Conservation (phyloP, 1,140 invertebrate genomes). For the Rhopalosiphum padi region DNA sequence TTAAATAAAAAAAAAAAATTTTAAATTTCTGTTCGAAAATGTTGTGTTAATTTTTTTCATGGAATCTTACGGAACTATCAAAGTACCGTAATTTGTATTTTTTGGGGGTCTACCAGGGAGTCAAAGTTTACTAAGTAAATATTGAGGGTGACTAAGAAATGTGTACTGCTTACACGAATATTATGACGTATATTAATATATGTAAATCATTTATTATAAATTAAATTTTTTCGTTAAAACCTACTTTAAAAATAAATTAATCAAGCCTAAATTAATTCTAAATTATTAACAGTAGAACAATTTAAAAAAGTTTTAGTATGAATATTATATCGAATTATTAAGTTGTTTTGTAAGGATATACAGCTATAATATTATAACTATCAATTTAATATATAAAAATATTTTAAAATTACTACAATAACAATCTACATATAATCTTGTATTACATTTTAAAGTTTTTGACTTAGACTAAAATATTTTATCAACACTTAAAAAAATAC, state of each 20-base stretch:
- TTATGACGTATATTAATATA: background rate
- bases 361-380: too few species aligned
- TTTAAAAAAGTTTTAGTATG: too few species aligned
- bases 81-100: too few species aligned
- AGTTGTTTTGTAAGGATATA: too few species aligned
- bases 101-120: too few species aligned
- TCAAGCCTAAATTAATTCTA: background rate
- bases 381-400: too few species aligned
- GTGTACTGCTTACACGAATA: background rate
- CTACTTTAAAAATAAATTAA: background rate
- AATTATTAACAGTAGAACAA: too few species aligned
- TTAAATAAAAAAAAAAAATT: background rate
- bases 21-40: background rate
- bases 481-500: too few species aligned
- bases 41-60: background rate
- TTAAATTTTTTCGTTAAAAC: background rate
- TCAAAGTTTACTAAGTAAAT: background rate
- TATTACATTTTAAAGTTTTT: background rate
- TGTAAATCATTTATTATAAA: background rate
- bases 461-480: too few species aligned
- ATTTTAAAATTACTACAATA: background rate
- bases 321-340: background rate
- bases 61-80: too few species aligned
- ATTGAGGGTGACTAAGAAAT: background rate
- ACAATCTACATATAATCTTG: background rate